A percentile compares a stretch with the other conserved stretches of the same genome.
Evolutionary conservation across 2,797 vertebrate species (phyloP).

Genomic region (Sebastolobus alascanus): DNA sequence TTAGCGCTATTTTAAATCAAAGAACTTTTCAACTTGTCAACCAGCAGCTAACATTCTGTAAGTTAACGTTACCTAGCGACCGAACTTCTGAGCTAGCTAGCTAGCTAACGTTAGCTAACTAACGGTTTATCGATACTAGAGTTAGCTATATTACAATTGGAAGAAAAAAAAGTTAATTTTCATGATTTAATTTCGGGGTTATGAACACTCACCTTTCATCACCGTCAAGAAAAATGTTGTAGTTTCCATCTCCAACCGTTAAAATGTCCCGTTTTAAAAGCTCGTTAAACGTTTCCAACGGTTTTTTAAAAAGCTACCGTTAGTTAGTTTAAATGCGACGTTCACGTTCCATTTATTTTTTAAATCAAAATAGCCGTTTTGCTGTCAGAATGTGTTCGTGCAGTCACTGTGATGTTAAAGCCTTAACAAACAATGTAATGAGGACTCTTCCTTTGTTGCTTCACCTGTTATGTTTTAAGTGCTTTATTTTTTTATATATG

Average conservation of each 20-base stretch:
- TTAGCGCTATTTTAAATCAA: neutral
- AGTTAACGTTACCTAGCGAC: too few species aligned
- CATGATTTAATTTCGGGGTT: fast-evolving
- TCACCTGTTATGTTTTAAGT: neutral
- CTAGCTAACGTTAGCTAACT: neutral
- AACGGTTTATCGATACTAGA: neutral
- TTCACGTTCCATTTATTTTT: neutral
- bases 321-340: neutral
- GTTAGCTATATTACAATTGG: neutral
- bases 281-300: neutral
- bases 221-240: neutral
- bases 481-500: neutral
- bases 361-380: neutral
- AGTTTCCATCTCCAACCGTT: constrained; percentile 13
- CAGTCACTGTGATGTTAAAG: neutral
- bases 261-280: constrained; percentile 35
- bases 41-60: too few species aligned
- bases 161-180: neutral
- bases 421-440: neutral
- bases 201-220: neutral
- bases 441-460: constrained; percentile 28
- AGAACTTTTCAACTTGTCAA: too few species aligned
- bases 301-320: neutral
- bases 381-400: neutral
- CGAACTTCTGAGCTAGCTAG: too few species aligned